These are phyloP conservation scores for Apodemia duryi DNA, from an alignment of 2,888 invertebrate species.

Conservation along the genomic window DNA sequence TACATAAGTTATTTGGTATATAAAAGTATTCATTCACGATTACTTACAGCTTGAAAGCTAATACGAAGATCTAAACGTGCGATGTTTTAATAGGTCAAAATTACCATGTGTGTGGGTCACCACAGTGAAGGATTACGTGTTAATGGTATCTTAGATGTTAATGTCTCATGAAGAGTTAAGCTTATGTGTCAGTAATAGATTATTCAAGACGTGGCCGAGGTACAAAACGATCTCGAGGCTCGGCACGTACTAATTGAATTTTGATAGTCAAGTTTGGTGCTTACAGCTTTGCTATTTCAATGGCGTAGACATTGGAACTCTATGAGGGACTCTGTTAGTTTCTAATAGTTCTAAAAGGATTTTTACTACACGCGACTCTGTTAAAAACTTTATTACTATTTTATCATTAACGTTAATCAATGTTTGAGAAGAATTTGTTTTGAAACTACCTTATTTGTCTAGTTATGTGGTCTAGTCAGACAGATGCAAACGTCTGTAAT, in stretches of 20 bases:
- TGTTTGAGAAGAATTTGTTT: too few species aligned
- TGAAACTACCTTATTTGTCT: too few species aligned
- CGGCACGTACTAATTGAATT: slow-evolving; percentile 48
- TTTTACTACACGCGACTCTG: background rate
- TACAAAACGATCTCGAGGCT: slow-evolving; percentile 46
- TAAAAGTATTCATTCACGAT: background rate
- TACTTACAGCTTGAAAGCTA: background rate
- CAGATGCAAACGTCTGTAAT: too few species aligned
- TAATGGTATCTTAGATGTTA: slow-evolving; percentile 66
- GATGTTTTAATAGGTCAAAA: slow-evolving; percentile 62
- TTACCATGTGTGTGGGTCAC: slow-evolving; percentile 67
- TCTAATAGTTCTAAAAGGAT: background rate
- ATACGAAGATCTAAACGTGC: slow-evolving; percentile 25
- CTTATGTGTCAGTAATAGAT: slow-evolving; percentile 58
- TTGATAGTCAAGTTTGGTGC: slow-evolving; percentile 33
- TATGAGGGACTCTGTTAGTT: background rate
- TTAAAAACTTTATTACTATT: background rate
- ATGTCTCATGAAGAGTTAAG: slow-evolving; percentile 63
- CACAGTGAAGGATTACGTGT: slow-evolving; percentile 60
- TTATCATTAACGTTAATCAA: too few species aligned
- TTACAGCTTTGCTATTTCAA: background rate
- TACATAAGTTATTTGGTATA: background rate
- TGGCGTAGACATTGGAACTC: background rate
- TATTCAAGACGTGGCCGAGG: slow-evolving; percentile 52
- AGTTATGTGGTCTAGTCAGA: too few species aligned